Conservation (phyloP, 2,888 invertebrate genomes). For the Phengaris arion region DNA sequence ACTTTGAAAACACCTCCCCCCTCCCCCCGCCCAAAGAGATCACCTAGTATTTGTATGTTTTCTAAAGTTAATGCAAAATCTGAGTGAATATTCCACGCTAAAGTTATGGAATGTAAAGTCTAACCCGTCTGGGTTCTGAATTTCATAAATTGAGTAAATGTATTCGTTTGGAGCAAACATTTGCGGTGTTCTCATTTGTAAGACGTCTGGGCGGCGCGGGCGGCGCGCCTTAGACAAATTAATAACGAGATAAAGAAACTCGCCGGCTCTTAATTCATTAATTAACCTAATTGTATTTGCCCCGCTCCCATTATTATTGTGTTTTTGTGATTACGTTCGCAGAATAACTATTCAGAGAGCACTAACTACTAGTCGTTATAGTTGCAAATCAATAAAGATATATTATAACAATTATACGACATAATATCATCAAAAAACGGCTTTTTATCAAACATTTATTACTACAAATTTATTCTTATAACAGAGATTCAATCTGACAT, state of each 20-base stretch:
- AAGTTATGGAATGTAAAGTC: conserved; percentile 26
- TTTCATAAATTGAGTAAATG: conserved; percentile 35
- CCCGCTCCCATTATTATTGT: conserved; percentile 66
- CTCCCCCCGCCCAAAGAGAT: too few species aligned
- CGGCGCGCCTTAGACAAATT: conserved; percentile 68
- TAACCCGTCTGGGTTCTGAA: conserved; percentile 21
- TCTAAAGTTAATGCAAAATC: neutral
- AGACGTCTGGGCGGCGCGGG: conserved; percentile 60
- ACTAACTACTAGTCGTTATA: neutral
- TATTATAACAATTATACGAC: too few species aligned
- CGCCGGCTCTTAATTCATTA: conserved; percentile 77
- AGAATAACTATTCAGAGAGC: conserved; percentile 42
- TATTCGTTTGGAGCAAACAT: conserved; percentile 57
- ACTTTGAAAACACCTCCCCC: too few species aligned
- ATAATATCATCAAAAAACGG: too few species aligned
- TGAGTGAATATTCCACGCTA: neutral
- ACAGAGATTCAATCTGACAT: too few species aligned
- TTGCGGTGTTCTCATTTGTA: conserved; percentile 68
- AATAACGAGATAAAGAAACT: conserved; percentile 80
- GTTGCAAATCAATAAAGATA: neutral
- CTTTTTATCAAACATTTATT: too few species aligned
- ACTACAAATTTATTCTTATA: too few species aligned
- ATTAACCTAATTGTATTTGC: conserved; percentile 80
- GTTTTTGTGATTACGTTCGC: conserved; percentile 53
- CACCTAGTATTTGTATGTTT: too few species aligned